Evolutionary conservation across 2,113 vertebrate genomes (phyloP), one percentile per base, ranked within the genome.

Genomic region (Lophotis ruficrista): DNA sequence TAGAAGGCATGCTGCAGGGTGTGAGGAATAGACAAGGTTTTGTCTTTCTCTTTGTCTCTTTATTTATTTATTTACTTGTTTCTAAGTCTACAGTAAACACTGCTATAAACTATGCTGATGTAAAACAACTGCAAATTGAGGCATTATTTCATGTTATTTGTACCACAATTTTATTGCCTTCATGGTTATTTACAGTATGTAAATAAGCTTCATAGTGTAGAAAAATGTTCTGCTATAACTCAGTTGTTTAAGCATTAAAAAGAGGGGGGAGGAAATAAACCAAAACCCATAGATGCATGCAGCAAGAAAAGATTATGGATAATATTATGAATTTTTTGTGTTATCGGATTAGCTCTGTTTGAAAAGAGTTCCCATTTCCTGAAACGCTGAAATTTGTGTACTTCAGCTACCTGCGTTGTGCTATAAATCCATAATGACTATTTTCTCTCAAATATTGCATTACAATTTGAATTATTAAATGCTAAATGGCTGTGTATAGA

Each of bases 91-190:
- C 75, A 69, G 64, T 85, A 97, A 96, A 95, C 90, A 93, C 54
- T 65, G 73, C 87, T 90, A 92, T 97, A 97, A 97, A 97, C 78
- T 69, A 91, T 47, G 54, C 88, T 89, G 92, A 95, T 96, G 83
- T 95, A 94, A 95, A 97, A 50, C 93, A 93, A 96, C 92, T 89
- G 94, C 92, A 97, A 97, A 96, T 93, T 83, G 96, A 96, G 83
- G 90, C 95, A 95, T 95, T 97, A 96, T 96, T 97, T 97, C 90
- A 93, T 15, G 76, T 95, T 97, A 97, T 97, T 97, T 97, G 94
- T 93, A 87, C 83, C 78, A 93, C 83, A 91, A 85, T 95, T 97
- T 97, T 97, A 96, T 97, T 95, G 80, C 87, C 65, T 92, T 95
- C 96, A 75, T 62, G 61, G 93, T 97, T 97, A 97, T 97, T 96